Base-by-base conservation (phyloP, 2,888 invertebrate species). In the Colostygia pectinataria region DNA sequence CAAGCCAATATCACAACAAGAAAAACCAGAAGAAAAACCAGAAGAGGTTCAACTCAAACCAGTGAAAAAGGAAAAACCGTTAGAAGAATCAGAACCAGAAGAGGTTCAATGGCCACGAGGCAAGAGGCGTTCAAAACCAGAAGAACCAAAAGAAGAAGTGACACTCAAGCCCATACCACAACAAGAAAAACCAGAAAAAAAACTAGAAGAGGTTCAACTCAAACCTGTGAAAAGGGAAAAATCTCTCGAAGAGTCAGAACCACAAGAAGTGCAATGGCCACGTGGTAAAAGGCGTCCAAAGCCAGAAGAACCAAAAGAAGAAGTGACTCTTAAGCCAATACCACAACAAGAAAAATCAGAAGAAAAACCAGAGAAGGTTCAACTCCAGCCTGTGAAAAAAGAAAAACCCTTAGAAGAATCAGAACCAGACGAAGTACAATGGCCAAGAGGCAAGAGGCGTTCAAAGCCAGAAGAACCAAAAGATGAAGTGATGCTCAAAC, bases 141-240 rank as follows among this genome's bases (percentile, higher is more conserved):
- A 39, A 68, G 74, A 44, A 60, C 75, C 78, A 13, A 72, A 79
- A 49, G 80, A 83, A 57, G 76, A 80, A 56, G 74, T 80, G 1
- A 59, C 74, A n/a, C 61, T 83, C 5, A 77, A 78, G 52, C 86
- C 89, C 0, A 67, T 86, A 53, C 79, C 57, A 55, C 89, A 65
- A 40, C 66, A 3, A 10, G 40, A 61, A 40, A 62, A 61, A 28
- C 75, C 69, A 29, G 77, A 83, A 44, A 80, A 84, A 57, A 80
- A 85, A 52, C 65, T 77, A 0, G 86, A 87, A 57, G 48, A 48
- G 9, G 28, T 25, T 6, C 23, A 48, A 29, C 82, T 50, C 42
- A 20, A 20, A 6, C 4, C 20, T 20, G 4, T 63, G 59, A 61
- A 61, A 13, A 51, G 74, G 49, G 61, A 56, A 36, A 59, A 52